Evolutionary conservation across 64 coral and sea anemone species (phyloP).

Genomic region (Acropora tenuis): DNA sequence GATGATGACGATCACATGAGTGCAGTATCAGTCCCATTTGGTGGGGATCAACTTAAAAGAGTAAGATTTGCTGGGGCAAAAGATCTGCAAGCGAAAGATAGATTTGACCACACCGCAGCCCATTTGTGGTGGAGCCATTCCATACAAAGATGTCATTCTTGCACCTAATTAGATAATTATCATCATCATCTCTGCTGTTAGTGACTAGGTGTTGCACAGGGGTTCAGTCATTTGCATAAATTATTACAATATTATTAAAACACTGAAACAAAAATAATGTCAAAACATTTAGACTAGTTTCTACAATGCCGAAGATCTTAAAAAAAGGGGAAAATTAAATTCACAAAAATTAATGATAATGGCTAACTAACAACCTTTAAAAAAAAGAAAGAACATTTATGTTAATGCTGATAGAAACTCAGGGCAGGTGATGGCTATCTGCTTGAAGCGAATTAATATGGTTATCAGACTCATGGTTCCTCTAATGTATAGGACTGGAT

Average conservation of each 20-base stretch:
- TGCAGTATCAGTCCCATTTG: conserved; percentile 14
- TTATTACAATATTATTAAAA: neutral
- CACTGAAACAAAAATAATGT: neutral
- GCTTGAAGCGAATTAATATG: neutral
- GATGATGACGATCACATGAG: conserved; percentile 37
- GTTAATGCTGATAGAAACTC: neutral
- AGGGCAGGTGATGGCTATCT: neutral
- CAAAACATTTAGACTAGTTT: neutral
- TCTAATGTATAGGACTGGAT: neutral
- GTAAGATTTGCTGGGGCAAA: conserved; percentile 62
- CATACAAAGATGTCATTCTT: conserved; percentile 56
- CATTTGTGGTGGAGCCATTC: conserved; percentile 50
- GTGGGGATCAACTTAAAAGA: conserved; percentile 53
- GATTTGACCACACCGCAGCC: conserved; percentile 60
- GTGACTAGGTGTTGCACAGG: neutral
- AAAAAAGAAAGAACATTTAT: neutral
- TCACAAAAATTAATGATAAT: neutral
- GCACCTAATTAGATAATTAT: conserved; percentile 15
- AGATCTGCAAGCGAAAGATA: conserved; percentile 58
- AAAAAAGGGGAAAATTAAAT: neutral
- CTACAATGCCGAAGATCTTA: neutral
- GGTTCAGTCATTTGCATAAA: neutral
- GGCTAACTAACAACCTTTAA: neutral
- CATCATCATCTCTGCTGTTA: neutral
- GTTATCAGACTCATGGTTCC: neutral